phyloP scores from a whole-genome alignment of 2,113 vertebrate genomes.

The Morphnarchus princeps region DNA sequence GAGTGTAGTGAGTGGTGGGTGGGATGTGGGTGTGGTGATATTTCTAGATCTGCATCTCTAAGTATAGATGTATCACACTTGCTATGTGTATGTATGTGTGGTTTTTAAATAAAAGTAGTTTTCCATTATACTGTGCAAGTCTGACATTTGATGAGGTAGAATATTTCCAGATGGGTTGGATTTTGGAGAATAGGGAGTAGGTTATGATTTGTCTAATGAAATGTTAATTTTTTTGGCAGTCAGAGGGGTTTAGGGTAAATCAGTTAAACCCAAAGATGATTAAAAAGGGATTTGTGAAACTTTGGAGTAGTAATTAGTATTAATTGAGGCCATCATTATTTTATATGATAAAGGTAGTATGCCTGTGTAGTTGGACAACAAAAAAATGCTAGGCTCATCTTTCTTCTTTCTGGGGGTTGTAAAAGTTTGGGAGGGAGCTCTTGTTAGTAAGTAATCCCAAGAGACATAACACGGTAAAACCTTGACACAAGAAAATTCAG shows the following conservation, averaged over 20 bases:
- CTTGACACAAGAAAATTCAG: conserved; percentile 69
- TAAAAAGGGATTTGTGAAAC: conserved; percentile 71
- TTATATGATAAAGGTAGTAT: conserved; percentile 18
- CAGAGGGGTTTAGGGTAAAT: conserved; percentile 54
- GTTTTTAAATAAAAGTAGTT: conserved; percentile 48
- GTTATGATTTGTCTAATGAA: conserved; percentile 67
- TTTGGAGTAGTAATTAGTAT: conserved; percentile 64
- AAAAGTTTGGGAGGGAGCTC: conserved; percentile 41
- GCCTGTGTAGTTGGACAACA: neutral
- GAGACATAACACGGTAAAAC: conserved; percentile 48
- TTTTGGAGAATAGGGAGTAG: conserved; percentile 49
- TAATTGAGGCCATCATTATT: conserved; percentile 55
- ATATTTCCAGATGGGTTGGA: conserved; percentile 68
- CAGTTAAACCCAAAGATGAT: conserved; percentile 61
- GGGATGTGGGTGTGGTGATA: conserved; percentile 42
- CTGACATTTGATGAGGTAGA: conserved; percentile 62
- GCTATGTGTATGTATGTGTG: neutral
- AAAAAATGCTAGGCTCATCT: neutral
- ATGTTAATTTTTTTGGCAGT: conserved; percentile 69
- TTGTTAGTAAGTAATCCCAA: conserved; percentile 57
- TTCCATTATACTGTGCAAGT: conserved; percentile 26
- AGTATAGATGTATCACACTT: conserved; percentile 19
- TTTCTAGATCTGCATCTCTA: conserved; percentile 51
- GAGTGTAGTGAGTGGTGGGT: conserved; percentile 4
- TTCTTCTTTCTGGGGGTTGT: neutral